Evolutionary conservation across 2,113 vertebrate species (phyloP).

Genomic region (Xyliphius kryptos): DNA sequence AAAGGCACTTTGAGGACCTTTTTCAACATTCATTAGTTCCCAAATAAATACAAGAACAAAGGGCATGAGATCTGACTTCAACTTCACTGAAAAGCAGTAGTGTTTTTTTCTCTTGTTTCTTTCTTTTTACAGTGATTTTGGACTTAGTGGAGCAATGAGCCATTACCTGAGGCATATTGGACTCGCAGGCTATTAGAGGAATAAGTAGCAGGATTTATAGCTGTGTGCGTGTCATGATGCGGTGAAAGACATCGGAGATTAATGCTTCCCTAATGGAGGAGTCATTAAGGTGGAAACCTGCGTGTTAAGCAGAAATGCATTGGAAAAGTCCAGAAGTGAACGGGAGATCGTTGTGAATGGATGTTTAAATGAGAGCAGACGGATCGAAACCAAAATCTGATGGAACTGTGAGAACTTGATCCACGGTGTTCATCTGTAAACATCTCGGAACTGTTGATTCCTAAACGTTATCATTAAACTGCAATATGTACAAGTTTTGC

Average conservation of each 20-base stretch:
- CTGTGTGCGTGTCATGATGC: background rate
- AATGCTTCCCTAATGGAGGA: slow-evolving; percentile 16
- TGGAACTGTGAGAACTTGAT: too few relatives aligned
- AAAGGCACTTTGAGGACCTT: background rate
- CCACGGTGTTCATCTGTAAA: too few relatives aligned
- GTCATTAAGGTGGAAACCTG: background rate
- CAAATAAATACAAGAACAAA: background rate
- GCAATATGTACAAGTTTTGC: too few relatives aligned
- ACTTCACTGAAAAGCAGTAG: slow-evolving; percentile 10
- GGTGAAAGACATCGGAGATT: slow-evolving; percentile 25
- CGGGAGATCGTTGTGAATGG: background rate
- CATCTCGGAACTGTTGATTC: too few relatives aligned
- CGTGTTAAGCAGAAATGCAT: slow-evolving; percentile 11
- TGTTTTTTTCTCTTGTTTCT: slow-evolving; percentile 10
- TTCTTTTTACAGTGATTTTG: slow-evolving; percentile 35
- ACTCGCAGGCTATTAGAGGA: slow-evolving; percentile 34
- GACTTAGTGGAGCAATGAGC: slow-evolving; percentile 37
- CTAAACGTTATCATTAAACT: too few relatives aligned
- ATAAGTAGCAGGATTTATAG: slow-evolving; percentile 39
- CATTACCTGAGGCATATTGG: slow-evolving; percentile 19
- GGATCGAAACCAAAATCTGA: too few relatives aligned
- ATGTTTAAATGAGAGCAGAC: background rate
- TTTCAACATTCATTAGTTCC: slow-evolving; percentile 18
- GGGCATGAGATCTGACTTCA: background rate
- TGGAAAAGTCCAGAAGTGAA: background rate